These are phyloP conservation scores for Philotrypesis tridentata DNA, from an alignment of 1,140 invertebrate genomes.

Conservation along the genomic window DNA sequence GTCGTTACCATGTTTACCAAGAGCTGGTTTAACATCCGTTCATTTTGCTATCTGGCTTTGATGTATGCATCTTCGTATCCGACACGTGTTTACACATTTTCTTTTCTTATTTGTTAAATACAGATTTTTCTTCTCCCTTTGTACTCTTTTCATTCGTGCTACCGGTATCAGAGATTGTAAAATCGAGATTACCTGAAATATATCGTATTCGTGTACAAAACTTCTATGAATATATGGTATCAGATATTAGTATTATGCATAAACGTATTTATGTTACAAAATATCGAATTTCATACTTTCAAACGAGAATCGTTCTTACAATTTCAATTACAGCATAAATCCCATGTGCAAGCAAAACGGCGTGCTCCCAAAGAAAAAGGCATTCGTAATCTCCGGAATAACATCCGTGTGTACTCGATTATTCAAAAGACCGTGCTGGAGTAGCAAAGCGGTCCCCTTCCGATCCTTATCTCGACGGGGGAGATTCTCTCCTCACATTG, in stretches of 20 bases:
- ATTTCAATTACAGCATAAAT: too few relatives aligned
- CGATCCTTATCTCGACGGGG: neutral
- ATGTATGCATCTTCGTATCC: neutral
- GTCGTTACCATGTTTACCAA: constrained; percentile 6
- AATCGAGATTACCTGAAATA: neutral
- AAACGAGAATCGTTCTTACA: too few relatives aligned
- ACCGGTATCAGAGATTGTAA: neutral
- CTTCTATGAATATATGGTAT: too few relatives aligned
- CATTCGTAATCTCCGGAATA: neutral
- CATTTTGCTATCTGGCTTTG: constrained; percentile 10
- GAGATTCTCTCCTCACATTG: constrained; percentile 25
- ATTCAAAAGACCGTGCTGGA: constrained; percentile 14
- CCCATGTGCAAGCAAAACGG: too few relatives aligned
- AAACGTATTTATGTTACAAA: too few relatives aligned
- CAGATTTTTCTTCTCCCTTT: neutral
- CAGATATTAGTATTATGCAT: too few relatives aligned
- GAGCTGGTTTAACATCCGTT: neutral
- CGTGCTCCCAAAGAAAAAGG: neutral
- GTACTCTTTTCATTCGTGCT: neutral
- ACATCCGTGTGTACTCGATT: neutral
- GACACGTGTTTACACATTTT: neutral
- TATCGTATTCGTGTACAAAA: too few relatives aligned
- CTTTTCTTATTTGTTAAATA: neutral
- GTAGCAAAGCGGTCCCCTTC: too few relatives aligned
- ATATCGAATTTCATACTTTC: too few relatives aligned